These are phyloP conservation scores for Acanthosepion esculentum DNA, from an alignment of 2,888 invertebrate species.

Conservation along the genomic window DNA sequence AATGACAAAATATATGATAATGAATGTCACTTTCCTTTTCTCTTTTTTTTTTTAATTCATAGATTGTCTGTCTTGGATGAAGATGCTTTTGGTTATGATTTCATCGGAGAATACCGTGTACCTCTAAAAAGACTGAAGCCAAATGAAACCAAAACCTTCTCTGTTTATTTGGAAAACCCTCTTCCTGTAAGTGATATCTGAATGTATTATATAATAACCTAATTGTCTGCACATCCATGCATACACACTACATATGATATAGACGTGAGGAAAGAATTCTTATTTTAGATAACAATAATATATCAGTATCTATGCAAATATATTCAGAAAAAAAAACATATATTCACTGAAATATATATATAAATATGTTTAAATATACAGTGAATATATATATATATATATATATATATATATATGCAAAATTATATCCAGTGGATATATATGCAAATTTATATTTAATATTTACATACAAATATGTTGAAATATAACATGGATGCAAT, in stretches of 20 bases:
- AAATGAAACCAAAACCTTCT: constrained; percentile 78
- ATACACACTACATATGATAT: not conserved
- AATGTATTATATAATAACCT: not conserved
- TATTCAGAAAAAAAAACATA: not conserved
- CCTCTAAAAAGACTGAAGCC: constrained; percentile 80
- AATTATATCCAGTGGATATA: too few relatives aligned
- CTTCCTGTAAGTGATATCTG: constrained; percentile 74
- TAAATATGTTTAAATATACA: not conserved
- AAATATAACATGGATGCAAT: too few relatives aligned
- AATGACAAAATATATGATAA: constrained; percentile 23
- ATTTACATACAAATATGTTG: too few relatives aligned
- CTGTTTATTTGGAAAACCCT: constrained; percentile 79
- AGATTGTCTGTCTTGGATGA: constrained; percentile 81
- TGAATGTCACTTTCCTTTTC: not conserved
- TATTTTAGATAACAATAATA: too few relatives aligned
- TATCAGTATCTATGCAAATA: too few relatives aligned
- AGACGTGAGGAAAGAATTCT: too few relatives aligned
- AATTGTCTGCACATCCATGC: not conserved
- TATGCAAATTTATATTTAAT: too few relatives aligned
- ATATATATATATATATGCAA: not conserved
- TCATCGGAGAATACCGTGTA: constrained; percentile 83
- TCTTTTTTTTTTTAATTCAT: constrained; percentile 24
- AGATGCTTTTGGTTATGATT: constrained; percentile 88
- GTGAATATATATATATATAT: not conserved
- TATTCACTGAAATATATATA: not conserved